Conservation (phyloP, 1,140 invertebrate genomes). For the Adelges cooleyi region DNA sequence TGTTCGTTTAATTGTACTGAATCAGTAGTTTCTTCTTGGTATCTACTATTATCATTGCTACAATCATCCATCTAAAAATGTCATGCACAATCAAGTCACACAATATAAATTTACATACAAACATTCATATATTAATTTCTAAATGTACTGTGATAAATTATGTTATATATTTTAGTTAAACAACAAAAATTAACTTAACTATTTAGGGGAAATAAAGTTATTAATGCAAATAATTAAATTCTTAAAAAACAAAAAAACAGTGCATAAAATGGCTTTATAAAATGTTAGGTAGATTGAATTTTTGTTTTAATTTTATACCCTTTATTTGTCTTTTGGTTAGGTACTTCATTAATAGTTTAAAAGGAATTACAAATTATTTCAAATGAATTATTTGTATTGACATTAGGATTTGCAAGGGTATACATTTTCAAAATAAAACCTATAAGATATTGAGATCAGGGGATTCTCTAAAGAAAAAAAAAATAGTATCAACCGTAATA, state of each 20-base stretch:
- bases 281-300: slow-evolving; percentile 1
- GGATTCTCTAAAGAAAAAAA: slow-evolving; percentile 7
- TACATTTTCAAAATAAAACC: slow-evolving; percentile 23
- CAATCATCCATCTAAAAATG: slow-evolving; percentile 27
- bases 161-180: slow-evolving; percentile 21
- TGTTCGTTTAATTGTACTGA: slow-evolving; percentile 13
- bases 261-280: slow-evolving; percentile 24
- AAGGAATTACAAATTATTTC: neutral
- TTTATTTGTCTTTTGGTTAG: neutral
- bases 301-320: neutral
- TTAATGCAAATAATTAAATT: slow-evolving; percentile 10
- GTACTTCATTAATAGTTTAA: slow-evolving; percentile 3
- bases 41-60: slow-evolving; percentile 22
- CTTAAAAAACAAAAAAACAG: slow-evolving; percentile 2
- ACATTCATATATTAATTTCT: slow-evolving; percentile 2
- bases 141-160: slow-evolving; percentile 10
- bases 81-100: slow-evolving; percentile 19
- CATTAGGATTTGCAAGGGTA: neutral
- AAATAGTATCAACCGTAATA: neutral
- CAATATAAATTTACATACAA: slow-evolving; percentile 3
- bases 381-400: neutral
- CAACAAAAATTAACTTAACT: slow-evolving; percentile 25
- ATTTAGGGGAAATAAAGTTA: slow-evolving; percentile 22
- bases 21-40: neutral
- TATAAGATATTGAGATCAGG: slow-evolving; percentile 27